Percentiles rank a stretch among this genome's conserved stretches.
Evolutionary conservation across 1,140 invertebrate genomes (phyloP).

Genomic region (Drosophila tsacasi): DNA sequence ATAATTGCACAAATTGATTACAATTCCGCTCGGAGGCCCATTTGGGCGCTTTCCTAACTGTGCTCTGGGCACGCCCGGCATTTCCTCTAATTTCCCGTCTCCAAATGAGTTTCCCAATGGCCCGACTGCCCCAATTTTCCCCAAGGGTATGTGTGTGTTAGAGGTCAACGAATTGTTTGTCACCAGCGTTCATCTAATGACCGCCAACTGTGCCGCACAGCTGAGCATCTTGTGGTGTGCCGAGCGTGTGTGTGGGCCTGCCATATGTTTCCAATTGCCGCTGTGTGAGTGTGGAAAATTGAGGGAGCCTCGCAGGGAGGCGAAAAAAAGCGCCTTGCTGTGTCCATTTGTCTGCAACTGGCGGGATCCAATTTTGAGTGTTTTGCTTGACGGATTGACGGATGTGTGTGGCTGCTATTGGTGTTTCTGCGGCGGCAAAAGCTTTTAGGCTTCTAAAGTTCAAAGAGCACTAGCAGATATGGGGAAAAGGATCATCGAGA

Average conservation of each 20-base stretch:
- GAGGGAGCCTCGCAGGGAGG: not conserved
- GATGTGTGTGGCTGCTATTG: conserved; percentile 36
- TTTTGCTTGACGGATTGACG: conserved; percentile 55
- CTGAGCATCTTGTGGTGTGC: conserved; percentile 57
- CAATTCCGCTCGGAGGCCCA: conserved; percentile 21
- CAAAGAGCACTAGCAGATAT: conserved; percentile 13
- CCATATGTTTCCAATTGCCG: conserved; percentile 72
- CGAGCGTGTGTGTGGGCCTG: conserved; percentile 12
- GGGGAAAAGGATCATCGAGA: not conserved
- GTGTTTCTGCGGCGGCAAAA: conserved; percentile 13
- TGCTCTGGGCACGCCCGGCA: conserved; percentile 30
- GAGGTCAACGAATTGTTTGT: conserved; percentile 75
- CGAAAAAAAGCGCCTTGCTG: conserved; percentile 54
- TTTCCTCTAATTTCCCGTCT: conserved; percentile 69
- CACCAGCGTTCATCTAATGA: conserved; percentile 67
- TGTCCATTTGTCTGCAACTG: conserved; percentile 74
- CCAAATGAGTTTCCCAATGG: conserved; percentile 68
- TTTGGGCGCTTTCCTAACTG: conserved; percentile 23
- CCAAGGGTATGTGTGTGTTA: conserved; percentile 23
- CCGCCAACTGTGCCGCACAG: conserved; percentile 77
- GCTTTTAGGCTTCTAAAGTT: conserved; percentile 29
- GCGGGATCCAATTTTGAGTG: conserved; percentile 52
- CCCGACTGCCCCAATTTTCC: conserved; percentile 18
- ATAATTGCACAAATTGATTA: conserved; percentile 81
- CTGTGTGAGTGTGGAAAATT: conserved; percentile 2